Conservation (phyloP, 2,113 vertebrate species). For the Riparia riparia region DNA sequence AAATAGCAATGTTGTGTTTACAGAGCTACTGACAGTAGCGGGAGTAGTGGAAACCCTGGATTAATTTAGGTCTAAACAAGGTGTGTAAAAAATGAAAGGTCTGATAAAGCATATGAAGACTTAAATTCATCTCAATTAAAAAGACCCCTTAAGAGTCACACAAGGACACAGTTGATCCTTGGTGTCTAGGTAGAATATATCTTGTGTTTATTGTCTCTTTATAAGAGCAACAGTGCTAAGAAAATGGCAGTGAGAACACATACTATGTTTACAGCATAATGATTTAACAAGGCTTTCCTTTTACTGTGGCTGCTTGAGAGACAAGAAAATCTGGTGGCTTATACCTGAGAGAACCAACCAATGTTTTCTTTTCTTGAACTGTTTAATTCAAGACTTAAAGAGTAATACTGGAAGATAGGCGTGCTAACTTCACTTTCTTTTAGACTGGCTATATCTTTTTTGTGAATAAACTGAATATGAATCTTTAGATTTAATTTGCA, state of each 20-base stretch:
- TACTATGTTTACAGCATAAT: background rate
- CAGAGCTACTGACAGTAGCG: background rate
- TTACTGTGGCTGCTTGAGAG: background rate
- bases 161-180: background rate
- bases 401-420: background rate
- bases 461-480: slow-evolving; percentile 15
- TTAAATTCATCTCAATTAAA: background rate
- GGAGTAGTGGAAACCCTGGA: background rate
- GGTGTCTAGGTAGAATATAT: background rate
- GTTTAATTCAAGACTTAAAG: background rate
- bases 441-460: background rate
- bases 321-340: background rate
- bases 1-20: background rate
- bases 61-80: background rate
- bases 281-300: background rate
- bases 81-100: background rate
- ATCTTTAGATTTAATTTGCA: slow-evolving; percentile 10
- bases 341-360: slow-evolving; percentile 15
- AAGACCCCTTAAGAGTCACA: background rate
- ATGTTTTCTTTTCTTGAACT: background rate
- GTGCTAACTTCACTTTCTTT: slow-evolving; percentile 4
- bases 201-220: background rate
- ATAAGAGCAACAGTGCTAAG: background rate
- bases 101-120: background rate
- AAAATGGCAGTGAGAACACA: background rate